These are phyloP conservation scores for Baccha elongata DNA, from an alignment of 2,888 invertebrate genomes.

Conservation along the genomic window DNA sequence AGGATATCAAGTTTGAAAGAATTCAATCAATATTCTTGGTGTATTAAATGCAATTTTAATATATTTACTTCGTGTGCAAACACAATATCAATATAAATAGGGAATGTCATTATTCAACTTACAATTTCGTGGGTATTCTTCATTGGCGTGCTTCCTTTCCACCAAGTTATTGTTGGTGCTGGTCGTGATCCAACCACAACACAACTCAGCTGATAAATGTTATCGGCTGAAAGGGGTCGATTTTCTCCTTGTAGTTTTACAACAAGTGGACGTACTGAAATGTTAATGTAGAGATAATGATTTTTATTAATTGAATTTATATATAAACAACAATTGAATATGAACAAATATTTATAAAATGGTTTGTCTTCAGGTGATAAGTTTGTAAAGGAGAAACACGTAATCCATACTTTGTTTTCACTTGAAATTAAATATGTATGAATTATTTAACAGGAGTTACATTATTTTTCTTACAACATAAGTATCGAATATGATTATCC, in stretches of 20 bases:
- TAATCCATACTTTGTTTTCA: no score
- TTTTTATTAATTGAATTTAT: no score
- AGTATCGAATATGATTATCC: no score
- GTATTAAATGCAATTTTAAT: slow-evolving; percentile 61
- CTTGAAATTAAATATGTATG: no score
- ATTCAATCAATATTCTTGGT: slow-evolving; percentile 53
- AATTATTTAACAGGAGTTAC: no score
- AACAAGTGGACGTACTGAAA: slow-evolving; percentile 89
- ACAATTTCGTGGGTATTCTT: slow-evolving; percentile 87
- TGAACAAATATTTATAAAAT: no score
- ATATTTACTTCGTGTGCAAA: slow-evolving; percentile 11
- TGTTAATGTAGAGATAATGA: no score
- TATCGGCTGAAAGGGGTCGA: slow-evolving; percentile 88
- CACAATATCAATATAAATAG: slow-evolving; percentile 19
- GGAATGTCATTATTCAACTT: slow-evolving; percentile 79
- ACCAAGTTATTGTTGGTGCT: slow-evolving; percentile 90
- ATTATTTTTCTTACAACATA: no score
- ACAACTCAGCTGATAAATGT: slow-evolving; percentile 88
- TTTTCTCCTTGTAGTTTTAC: slow-evolving; percentile 88
- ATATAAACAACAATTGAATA: no score
- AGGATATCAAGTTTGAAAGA: slow-evolving; percentile 44
- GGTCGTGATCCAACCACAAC: slow-evolving; percentile 89
- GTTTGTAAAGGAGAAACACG: no score
- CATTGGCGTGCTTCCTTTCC: slow-evolving; percentile 88
- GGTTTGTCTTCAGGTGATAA: no score